A percentile compares a stretch with the other conserved stretches of the same genome.
These are phyloP conservation scores for Aromia moschata DNA, from an alignment of 2,888 invertebrate genomes.

Conservation along the genomic window DNA sequence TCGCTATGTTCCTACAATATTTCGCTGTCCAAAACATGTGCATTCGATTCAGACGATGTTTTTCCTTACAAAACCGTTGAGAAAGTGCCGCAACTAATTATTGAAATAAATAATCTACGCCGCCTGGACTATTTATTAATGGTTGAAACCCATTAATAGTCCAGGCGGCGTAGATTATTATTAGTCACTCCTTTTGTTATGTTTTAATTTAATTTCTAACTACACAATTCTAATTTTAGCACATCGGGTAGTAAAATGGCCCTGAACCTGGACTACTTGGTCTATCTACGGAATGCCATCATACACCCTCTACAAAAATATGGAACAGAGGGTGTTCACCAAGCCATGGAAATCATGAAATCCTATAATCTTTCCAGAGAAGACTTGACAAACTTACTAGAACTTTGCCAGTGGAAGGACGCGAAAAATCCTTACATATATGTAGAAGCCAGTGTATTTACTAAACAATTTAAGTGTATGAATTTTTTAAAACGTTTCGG, in stretches of 20 bases:
- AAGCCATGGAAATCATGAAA: slow-evolving; percentile 78
- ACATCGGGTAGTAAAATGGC: slow-evolving; percentile 84
- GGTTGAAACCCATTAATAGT: too few species aligned
- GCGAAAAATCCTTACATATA: slow-evolving; percentile 79
- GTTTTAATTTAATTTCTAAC: too few species aligned
- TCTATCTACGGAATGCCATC: slow-evolving; percentile 78
- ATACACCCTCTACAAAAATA: slow-evolving; percentile 77
- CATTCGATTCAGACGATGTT: too few species aligned
- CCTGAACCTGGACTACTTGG: slow-evolving; percentile 89
- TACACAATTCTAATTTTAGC: too few species aligned
- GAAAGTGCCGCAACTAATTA: too few species aligned
- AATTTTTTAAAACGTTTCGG: slow-evolving; percentile 1
- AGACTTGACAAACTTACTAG: slow-evolving; percentile 89
- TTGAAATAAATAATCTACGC: too few species aligned
- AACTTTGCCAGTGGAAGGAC: slow-evolving; percentile 86
- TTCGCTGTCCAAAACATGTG: too few species aligned
- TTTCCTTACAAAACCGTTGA: too few species aligned
- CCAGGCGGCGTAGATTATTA: too few species aligned
- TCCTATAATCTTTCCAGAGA: slow-evolving; percentile 89
- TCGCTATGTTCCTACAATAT: too few species aligned
- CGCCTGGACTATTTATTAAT: too few species aligned
- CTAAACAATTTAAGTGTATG: slow-evolving; percentile 6
- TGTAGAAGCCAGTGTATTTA: slow-evolving; percentile 73
- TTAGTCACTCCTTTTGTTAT: too few species aligned
- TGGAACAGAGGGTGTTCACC: slow-evolving; percentile 76